These are phyloP conservation scores for Drosophila busckii DNA, from an alignment of 1,140 invertebrate genomes.

Conservation along the genomic window DNA sequence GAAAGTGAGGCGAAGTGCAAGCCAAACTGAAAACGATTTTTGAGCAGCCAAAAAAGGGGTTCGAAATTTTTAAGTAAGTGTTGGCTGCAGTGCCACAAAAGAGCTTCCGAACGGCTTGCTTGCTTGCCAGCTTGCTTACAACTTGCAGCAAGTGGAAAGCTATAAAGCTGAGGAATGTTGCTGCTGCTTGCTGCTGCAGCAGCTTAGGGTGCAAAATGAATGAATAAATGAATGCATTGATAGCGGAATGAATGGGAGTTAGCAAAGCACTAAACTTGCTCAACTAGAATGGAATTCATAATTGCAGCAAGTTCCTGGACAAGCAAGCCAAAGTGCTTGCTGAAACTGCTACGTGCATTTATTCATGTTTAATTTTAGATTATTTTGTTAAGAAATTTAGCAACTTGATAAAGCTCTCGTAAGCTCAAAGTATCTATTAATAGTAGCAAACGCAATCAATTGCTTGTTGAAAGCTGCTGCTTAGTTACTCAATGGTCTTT, in stretches of 20 bases:
- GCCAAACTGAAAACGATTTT: conserved; percentile 43
- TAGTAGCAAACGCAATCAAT: no score
- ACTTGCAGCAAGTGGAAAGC: conserved; percentile 30
- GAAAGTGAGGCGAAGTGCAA: conserved; percentile 37
- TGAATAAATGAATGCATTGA: conserved; percentile 63
- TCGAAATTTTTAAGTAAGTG: conserved; percentile 39
- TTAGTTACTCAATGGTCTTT: no score
- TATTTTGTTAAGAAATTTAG: background rate
- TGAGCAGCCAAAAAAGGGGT: conserved; percentile 39
- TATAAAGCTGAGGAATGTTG: conserved; percentile 32
- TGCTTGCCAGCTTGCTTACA: conserved; percentile 18
- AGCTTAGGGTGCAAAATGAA: conserved; percentile 39
- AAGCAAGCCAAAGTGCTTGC: background rate
- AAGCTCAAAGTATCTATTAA: no score
- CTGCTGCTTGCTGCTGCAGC: background rate
- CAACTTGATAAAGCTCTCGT: conserved; percentile 14
- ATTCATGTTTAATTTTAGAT: no score
- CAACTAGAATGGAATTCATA: conserved; percentile 38
- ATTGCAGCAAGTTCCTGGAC: conserved; percentile 22
- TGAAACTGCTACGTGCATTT: no score
- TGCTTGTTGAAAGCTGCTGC: no score
- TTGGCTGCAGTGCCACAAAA: conserved; percentile 28
- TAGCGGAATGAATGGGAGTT: conserved; percentile 21
- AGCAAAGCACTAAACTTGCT: conserved; percentile 21
- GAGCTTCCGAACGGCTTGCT: conserved; percentile 20